Conservation (phyloP, 2,888 invertebrate species). For the Plusia festucae region DNA sequence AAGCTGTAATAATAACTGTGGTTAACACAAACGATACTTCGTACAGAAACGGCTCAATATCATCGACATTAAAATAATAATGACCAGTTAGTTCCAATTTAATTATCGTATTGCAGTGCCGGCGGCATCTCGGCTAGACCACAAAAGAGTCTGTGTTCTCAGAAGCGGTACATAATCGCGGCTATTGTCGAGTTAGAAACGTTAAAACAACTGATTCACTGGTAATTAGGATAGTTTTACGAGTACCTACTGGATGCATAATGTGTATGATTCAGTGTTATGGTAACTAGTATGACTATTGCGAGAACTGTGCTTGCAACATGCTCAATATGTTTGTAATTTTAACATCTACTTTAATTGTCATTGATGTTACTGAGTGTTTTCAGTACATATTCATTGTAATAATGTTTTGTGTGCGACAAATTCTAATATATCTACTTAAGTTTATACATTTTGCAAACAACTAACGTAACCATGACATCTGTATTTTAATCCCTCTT, state of each 20-base stretch:
- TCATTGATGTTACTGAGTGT: constrained; percentile 15
- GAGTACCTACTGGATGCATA: constrained; percentile 64
- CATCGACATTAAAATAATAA: constrained; percentile 60
- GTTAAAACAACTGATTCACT: constrained; percentile 73
- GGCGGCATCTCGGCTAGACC: constrained; percentile 69
- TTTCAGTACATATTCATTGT: constrained; percentile 9
- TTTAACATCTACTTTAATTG: constrained; percentile 48
- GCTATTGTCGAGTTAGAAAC: constrained; percentile 63
- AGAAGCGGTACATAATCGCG: constrained; percentile 61
- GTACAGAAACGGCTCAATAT: constrained; percentile 55
- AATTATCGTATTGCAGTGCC: constrained; percentile 55
- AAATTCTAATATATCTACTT: too few species aligned
- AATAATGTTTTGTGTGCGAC: too few species aligned
- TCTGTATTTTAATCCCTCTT: too few species aligned
- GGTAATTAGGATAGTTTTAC: constrained; percentile 80
- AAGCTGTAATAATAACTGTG: constrained; percentile 52
- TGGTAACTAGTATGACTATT: constrained; percentile 56
- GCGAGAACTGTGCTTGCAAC: constrained; percentile 36
- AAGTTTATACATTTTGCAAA: too few species aligned
- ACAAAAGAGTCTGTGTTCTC: constrained; percentile 73
- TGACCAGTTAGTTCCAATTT: constrained; percentile 58
- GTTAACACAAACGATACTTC: constrained; percentile 45
- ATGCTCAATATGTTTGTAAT: constrained; percentile 51
- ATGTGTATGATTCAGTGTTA: constrained; percentile 58
- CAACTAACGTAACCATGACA: too few species aligned